phyloP scores from a whole-genome alignment of 37 sponge, comb jelly and placozoan genomes.

The Halichondria panicea region DNA sequence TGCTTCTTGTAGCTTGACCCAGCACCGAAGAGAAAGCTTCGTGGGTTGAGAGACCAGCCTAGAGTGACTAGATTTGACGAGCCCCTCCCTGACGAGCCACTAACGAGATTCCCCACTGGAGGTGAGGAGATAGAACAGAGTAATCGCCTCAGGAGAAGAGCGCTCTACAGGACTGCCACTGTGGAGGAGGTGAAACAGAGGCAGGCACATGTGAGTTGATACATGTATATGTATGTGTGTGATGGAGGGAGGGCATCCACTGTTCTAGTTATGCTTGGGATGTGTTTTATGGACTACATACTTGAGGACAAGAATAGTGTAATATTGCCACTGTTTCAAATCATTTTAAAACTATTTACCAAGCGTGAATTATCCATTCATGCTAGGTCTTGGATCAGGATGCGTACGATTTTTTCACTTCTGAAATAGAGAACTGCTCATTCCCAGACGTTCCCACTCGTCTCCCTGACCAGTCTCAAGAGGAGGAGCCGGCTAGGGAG shows the following conservation, averaged over 20 bases:
- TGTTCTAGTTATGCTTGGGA: too few relatives aligned
- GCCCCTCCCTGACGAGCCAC: not conserved
- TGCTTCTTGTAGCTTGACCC: not conserved
- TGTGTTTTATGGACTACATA: not conserved
- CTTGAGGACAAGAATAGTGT: too few relatives aligned
- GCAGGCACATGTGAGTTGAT: too few relatives aligned
- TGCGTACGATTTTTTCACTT: constrained; percentile 59
- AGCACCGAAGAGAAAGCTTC: constrained; percentile 1
- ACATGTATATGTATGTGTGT: not conserved
- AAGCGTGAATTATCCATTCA: not conserved
- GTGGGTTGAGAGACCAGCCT: constrained; percentile 9
- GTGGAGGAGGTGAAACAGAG: constrained; percentile 10
- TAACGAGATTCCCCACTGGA: too few relatives aligned
- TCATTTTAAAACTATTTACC: too few relatives aligned
- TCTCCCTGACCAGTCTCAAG: not conserved
- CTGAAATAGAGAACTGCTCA: constrained; percentile 16
- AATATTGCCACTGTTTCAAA: not conserved
- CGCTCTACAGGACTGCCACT: constrained; percentile 19
- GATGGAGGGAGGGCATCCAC: too few relatives aligned
- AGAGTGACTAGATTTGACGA: constrained; percentile 46
- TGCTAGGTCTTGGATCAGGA: constrained; percentile 28
- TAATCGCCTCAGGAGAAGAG: not conserved
- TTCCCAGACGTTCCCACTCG: not conserved
- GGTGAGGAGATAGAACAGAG: not conserved
- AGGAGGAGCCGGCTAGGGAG: too few relatives aligned